Base-by-base conservation (phyloP, 2,113 vertebrate genomes). In the Callospermophilus lateralis region DNA sequence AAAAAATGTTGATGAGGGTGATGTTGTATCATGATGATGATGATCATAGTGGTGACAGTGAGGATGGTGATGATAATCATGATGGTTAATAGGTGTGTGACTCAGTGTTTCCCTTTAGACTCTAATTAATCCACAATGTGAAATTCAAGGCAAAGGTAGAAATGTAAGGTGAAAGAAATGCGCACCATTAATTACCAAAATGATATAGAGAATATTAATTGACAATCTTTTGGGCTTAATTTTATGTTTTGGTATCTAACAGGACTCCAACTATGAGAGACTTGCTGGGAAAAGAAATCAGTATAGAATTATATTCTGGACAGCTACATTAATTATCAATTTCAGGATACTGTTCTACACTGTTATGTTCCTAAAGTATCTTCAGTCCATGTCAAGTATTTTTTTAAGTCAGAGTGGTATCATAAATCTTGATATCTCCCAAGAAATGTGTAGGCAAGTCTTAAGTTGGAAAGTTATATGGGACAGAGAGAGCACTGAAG, bases 341-440 rank as follows among this genome's bases (percentile, higher is more conserved):
- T 87, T 94, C 63, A 86, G 17, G 22, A 15, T 80, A 6, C 1
- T 42, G 6, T 55, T 22, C 4, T 9, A 19, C 61, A 39, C 8
- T 42, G 19, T 77, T 83, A 32, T 58, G 73, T 53, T 92, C 22
- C 87, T 13, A 96, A 86, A 95, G 39, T 30, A 92, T 79, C 19
- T 89, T 22, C 17, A 89, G 89, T 20, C 4, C 28, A 76, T 76
- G 84, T 13, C 8, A 76, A 84, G 0, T 72, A 70, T 58, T 86
- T 83, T 58, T 37, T 37, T n/a, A 95, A 51, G 8, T 70, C 34
- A 90, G 12, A 76, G 42, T 10, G 20, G 4, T 61, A 63, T 55
- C 58, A 48, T 39, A 22, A 48, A 89, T 84, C 24, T 87, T 92
- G 51, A 22, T 48, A 15, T 65, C 90, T 91, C 37, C 24, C 79